phyloP scores from a whole-genome alignment of 2,888 invertebrate genomes.

The Morpho helenor region DNA sequence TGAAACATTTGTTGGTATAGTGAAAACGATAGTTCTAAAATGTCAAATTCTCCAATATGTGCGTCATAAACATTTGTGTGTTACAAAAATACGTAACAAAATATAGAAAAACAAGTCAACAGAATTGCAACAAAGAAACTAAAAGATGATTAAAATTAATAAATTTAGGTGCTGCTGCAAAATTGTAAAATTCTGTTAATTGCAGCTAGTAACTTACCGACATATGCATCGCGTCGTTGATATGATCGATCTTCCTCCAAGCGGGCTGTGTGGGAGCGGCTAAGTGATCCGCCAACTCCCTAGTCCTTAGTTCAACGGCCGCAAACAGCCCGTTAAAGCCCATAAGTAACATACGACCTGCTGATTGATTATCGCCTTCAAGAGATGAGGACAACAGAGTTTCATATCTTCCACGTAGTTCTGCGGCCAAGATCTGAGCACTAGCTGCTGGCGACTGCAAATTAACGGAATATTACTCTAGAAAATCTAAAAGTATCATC shows the following conservation, averaged over 20 bases:
- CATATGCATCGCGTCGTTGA: slow-evolving; percentile 88
- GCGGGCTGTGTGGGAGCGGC: slow-evolving; percentile 82
- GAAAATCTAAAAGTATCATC: neutral
- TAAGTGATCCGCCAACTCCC: slow-evolving; percentile 79
- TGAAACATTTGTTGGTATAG: too few relatives aligned
- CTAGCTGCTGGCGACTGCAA: slow-evolving; percentile 82
- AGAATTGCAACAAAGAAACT: too few relatives aligned
- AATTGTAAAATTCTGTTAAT: too few relatives aligned
- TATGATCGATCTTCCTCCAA: slow-evolving; percentile 91
- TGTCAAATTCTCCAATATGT: too few relatives aligned
- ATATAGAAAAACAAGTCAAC: too few relatives aligned
- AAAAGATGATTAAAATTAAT: too few relatives aligned
- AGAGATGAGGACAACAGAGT: slow-evolving; percentile 53
- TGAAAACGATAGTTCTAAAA: too few relatives aligned
- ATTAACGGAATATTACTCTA: neutral
- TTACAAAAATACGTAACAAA: too few relatives aligned
- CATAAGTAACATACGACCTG: slow-evolving; percentile 92
- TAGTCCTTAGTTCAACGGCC: slow-evolving; percentile 83
- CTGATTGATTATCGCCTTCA: slow-evolving; percentile 64
- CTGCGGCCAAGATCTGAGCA: slow-evolving; percentile 79
- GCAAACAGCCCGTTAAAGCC: slow-evolving; percentile 94
- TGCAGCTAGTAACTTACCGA: slow-evolving; percentile 62
- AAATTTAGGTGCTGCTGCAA: too few relatives aligned
- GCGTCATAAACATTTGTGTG: too few relatives aligned
- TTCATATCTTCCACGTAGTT: slow-evolving; percentile 82